A percentile compares a stretch with the other conserved stretches of the same genome.
Conservation (phyloP, 2,888 invertebrate species). For the Parelbella ahira region DNA sequence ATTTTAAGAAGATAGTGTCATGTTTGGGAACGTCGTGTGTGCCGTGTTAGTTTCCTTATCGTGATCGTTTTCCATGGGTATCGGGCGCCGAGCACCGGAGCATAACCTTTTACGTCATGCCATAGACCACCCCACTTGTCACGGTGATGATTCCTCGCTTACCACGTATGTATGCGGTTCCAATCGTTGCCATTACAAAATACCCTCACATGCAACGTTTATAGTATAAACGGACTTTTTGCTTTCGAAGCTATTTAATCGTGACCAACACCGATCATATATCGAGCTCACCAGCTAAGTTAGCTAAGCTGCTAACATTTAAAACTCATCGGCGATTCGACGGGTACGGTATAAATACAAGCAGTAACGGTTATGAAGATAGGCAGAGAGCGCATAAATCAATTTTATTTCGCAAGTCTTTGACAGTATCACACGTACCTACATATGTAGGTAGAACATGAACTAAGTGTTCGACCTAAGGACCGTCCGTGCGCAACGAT, state of each 20-base stretch:
- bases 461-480: no score
- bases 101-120: constrained; percentile 64
- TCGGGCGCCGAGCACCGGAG: constrained; percentile 51
- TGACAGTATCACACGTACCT: no score
- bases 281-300: no score
- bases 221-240: background rate
- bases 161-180: constrained; percentile 27
- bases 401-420: no score
- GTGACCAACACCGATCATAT: no score
- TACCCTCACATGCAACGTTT: background rate
- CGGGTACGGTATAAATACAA: constrained; percentile 1
- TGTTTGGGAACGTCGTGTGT: background rate
- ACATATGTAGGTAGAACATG: no score
- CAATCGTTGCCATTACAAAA: constrained; percentile 1
- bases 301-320: no score
- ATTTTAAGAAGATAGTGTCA: constrained; percentile 18
- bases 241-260: background rate
- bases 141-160: constrained; percentile 60
- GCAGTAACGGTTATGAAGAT: constrained; percentile 6
- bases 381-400: constrained; percentile 34
- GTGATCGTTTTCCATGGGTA: constrained; percentile 47
- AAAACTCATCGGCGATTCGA: no score
- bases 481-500: constrained; percentile 54
- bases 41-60: constrained; percentile 38
- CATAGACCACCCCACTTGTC: constrained; percentile 75